Conservation (phyloP, 2,888 invertebrate genomes). For the Drosophila acutilabella region DNA sequence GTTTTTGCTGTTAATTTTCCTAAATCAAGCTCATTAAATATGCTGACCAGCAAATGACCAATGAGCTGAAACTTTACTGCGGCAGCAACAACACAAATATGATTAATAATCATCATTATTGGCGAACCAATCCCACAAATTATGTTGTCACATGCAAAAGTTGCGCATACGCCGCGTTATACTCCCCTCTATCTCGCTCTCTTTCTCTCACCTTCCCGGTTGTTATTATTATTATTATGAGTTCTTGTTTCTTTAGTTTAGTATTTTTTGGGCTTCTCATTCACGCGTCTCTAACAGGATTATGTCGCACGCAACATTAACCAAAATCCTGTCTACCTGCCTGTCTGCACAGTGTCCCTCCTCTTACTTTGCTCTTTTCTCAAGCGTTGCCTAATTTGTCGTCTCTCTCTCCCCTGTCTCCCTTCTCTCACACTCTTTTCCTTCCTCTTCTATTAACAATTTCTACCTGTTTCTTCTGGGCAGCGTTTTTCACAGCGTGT, state of each 20-base stretch:
- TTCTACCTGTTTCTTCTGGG: constrained; percentile 52
- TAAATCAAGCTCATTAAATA: constrained; percentile 76
- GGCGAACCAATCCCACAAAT: constrained; percentile 66
- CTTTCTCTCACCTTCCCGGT: background rate
- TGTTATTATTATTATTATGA: constrained; percentile 16
- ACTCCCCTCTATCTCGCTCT: background rate
- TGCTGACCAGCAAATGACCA: constrained; percentile 64
- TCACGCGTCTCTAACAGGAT: constrained; percentile 77
- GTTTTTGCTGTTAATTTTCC: constrained; percentile 59
- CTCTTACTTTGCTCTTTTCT: constrained; percentile 32
- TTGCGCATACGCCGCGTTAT: constrained; percentile 53
- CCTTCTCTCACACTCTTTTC: no score
- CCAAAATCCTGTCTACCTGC: constrained; percentile 52
- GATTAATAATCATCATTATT: constrained; percentile 65
- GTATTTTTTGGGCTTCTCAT: constrained; percentile 40
- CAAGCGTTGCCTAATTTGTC: constrained; percentile 68
- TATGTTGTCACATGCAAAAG: constrained; percentile 79
- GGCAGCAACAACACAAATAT: constrained; percentile 49
- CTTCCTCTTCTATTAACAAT: background rate
- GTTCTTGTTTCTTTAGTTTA: background rate
- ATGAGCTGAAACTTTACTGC: constrained; percentile 32
- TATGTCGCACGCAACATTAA: constrained; percentile 75
- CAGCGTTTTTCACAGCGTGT: constrained; percentile 69
- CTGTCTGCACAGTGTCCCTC: constrained; percentile 4
- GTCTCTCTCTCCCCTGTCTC: constrained; percentile 12